Conservation (phyloP, 2,113 vertebrate genomes). For the Colius striatus region DNA sequence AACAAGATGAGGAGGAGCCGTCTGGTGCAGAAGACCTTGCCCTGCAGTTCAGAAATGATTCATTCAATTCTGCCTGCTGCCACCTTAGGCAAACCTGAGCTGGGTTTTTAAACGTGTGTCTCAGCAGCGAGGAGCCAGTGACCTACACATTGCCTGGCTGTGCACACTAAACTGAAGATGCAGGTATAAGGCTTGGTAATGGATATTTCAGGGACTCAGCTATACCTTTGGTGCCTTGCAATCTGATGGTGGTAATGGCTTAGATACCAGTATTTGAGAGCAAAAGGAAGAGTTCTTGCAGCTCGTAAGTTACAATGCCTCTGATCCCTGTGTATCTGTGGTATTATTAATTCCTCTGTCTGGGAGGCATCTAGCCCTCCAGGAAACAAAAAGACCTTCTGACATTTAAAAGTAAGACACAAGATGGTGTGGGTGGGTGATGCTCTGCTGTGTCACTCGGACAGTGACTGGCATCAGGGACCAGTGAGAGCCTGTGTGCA, state of each 20-base stretch:
- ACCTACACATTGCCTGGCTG: accelerated
- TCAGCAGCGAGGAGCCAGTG: not conserved
- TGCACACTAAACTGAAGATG: too few species aligned
- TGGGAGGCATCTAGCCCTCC: not conserved
- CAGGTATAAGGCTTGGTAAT: not conserved
- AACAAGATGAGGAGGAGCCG: accelerated
- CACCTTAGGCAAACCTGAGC: accelerated
- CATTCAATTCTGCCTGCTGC: not conserved
- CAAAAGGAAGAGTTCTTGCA: not conserved
- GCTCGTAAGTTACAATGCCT: not conserved
- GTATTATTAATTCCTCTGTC: not conserved
- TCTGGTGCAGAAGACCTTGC: too few species aligned
- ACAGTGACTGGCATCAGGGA: not conserved
- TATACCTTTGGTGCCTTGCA: not conserved
- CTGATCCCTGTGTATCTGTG: not conserved
- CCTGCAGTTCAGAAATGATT: not conserved
- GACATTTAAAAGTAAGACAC: not conserved
- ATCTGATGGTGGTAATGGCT: not conserved
- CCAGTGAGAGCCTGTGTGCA: not conserved
- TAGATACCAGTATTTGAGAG: not conserved
- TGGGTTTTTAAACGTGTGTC: accelerated
- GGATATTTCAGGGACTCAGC: not conserved
- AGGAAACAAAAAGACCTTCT: not conserved
- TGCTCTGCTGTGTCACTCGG: not conserved
- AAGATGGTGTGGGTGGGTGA: not conserved